Percentiles rank a stretch among this genome's conserved stretches.
These are phyloP conservation scores for Sebastes reedi DNA, from an alignment of 2,797 vertebrate genomes.

Conservation along the genomic window DNA sequence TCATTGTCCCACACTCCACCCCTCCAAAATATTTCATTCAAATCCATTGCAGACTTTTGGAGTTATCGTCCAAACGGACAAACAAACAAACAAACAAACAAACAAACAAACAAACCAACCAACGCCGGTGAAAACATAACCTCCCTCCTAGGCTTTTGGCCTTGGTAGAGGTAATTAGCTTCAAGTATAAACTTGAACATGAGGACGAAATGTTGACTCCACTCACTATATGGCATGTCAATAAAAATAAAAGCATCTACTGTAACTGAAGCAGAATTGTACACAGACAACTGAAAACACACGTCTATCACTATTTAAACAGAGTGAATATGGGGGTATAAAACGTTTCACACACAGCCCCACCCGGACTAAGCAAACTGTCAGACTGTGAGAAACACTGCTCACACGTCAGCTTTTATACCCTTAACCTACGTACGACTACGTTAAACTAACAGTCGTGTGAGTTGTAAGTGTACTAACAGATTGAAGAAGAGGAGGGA, in stretches of 20 bases:
- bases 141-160: too few species aligned
- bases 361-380: conserved; percentile 19
- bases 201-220: background rate
- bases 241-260: background rate
- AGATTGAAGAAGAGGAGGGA: conserved; percentile 21
- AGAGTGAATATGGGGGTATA: conserved; percentile 16
- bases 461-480: background rate
- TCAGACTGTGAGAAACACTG: conserved; percentile 34
- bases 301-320: background rate
- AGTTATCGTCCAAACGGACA: too few species aligned
- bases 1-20: too few species aligned
- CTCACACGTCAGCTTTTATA: conserved; percentile 8
- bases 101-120: too few species aligned
- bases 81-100: too few species aligned
- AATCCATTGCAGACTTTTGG: too few species aligned
- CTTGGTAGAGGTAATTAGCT: background rate
- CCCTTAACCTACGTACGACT: background rate
- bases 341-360: conserved; percentile 14
- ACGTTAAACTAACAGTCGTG: background rate
- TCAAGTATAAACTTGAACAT: rapidly evolving
- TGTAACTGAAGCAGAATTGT: background rate
- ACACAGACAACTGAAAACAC: background rate
- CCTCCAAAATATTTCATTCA: too few species aligned
- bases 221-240: background rate
- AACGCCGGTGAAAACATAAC: too few species aligned